Base-by-base conservation (phyloP, 1,140 invertebrate species). In the Lucilia cuprina region DNA sequence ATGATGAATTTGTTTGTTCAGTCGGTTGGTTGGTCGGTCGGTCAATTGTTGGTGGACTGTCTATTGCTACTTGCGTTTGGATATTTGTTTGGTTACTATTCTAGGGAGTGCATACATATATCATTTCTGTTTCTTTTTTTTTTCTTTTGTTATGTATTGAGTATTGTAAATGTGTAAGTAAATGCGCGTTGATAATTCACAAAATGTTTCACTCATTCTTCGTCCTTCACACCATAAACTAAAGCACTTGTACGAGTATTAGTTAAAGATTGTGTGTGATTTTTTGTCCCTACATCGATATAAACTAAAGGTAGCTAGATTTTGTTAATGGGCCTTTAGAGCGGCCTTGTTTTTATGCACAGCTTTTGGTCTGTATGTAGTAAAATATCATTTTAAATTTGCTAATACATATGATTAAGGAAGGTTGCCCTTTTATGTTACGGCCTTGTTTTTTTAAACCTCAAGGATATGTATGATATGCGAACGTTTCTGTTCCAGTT, bases 101-200 rank as follows among this genome's bases (percentile, higher is more conserved):
- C 3, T 30, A 30, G 41, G 41, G 41, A 41, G 41, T 41, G 41
- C 41, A 41, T 41, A 41, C 41, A 41, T 41, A 41, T 41, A 41
- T 41, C 41, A 41, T 41, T 41, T 41, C 41, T 41, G 5, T 41
- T 21, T 70, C n/a, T 17, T 21, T 55, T 70, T 17, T 4, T 9
- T 21, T 7, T 70, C 7, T 7, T 21, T 70, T 21, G 25, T 10
- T 70, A 70, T 4, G 21, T 21, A 70, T 70, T 70, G 17, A 35
- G 75, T 19, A 35, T 78, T 21, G 41, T 1, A 49, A 50, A 21
- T 80, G 77, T 80, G 50, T 80, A 25, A 41, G 41, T 14, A 50
- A 70, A 21, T 49, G 41, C 41, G 77, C 77, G 35, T 50, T 80
- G 50, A 50, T 47, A 80, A 80, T 49, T 49, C 77, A 80, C 77